Base-by-base conservation (phyloP, 2,113 vertebrate genomes). In the Salminus brasiliensis region DNA sequence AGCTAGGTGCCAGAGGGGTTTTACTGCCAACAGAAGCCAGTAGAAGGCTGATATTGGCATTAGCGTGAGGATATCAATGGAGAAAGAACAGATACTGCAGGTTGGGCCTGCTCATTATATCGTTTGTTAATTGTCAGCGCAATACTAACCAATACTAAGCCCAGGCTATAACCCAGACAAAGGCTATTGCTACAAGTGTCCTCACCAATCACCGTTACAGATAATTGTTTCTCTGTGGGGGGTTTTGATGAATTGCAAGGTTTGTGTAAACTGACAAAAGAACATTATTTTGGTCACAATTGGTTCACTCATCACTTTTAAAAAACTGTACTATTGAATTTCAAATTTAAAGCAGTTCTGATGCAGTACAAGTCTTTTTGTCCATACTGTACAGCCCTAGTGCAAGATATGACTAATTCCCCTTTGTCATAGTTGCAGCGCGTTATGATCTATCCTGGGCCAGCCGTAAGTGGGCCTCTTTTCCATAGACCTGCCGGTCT, bases 401-500 rank as follows among this genome's bases (percentile, higher is more conserved):
- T 11, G 30, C 52, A 27, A 34, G 47, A 30, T 18, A 18, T 34
- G 11, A 39, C 32, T 62, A 62, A 74, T 39, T 27, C 12, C 16
- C 23, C 39, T 68, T 78, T 63, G 45, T 72, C 39, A 45, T 65
- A 32, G 29, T n/a, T 9, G 36, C 13, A 12, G 47, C 47, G 18
- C 59, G 4, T 45, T 13, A 30, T 47, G 53, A 69, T 57, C 76
- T 70, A 73, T 78, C 49, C 23, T 62, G 71, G 23, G 73, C 83
- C 70, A 81, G 79, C 74, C 43, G 18, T 65, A 41, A 63, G 55
- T 49, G 57, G 60, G 53, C 36, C 32, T 60, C 65, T 72, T 80
- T 76, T 79, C 75, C 73, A 62, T 36, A 2, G 15, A 59, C 84
- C 79, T 79, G 69, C n/a, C n/a, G n/a, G n/a, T n/a, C n/a, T n/a